Base-by-base conservation (phyloP, 2,797 vertebrate genomes). In the Parotocinclus haroldoi region DNA sequence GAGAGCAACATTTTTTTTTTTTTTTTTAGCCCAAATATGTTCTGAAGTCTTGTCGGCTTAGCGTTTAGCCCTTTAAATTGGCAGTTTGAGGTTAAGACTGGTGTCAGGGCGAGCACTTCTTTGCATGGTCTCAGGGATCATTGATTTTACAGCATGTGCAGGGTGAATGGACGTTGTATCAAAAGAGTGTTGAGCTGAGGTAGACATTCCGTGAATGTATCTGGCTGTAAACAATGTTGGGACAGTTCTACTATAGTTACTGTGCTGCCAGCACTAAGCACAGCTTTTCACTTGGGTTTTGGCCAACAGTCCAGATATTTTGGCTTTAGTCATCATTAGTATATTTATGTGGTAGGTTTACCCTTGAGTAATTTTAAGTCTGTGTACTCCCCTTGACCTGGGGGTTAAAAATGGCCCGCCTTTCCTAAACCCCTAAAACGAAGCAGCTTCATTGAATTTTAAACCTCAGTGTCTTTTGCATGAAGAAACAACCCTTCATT, bases 21-120 rank as follows among this genome's bases (percentile, higher is more conserved):
- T 63, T 80, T 78, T 65, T 69, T 76, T 69, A 75, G 51, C 48
- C 69, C 68, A 44, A 19, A 63, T 80, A 73, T 77, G 74, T 79
- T 75, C 66, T 55, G 48, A 52, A 56, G 63, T 62, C 74, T 27
- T 64, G 59, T 79, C 77, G 60, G 16, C 48, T 73, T 51, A 74
- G 18, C 55, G 10, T 50, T 63, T 52, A 27, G 36, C 40, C 37
- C 45, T 67, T 80, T 76, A 69, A 68, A 59, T 58, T 69, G 63
- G 61, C 68, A 71, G 45, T 81, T 78, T 79, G 14, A 71, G 63
- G 57, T 68, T 72, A 59, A 63, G 71, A 67, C 51, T 74, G 68
- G 57, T 76, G 63, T n/a, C 51, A 63, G 51, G 38, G 53, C 50
- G 63, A 76, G 63, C 54, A 68, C 69, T 73, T 56, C 27, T 68